These are phyloP conservation scores for Homarus americanus DNA, from an alignment of 1,140 invertebrate genomes.

Conservation along the genomic window DNA sequence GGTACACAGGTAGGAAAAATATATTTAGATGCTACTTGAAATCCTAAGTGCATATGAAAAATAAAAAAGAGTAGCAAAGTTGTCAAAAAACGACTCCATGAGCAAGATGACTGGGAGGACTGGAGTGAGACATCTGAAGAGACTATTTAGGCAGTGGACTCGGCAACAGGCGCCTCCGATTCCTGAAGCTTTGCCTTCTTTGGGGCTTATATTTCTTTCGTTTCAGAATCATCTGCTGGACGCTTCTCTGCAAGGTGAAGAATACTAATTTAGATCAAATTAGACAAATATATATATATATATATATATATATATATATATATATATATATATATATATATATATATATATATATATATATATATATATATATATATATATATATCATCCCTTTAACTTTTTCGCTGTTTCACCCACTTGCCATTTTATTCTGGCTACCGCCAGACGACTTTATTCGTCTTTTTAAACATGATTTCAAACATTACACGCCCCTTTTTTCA, in stretches of 20 bases:
- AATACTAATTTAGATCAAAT: no score
- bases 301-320: no score
- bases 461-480: no score
- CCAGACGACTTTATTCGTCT: no score
- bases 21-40: not conserved
- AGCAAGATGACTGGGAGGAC: constrained; percentile 3
- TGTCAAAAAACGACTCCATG: constrained; percentile 14
- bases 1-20: constrained; percentile 39
- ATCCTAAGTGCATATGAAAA: constrained; percentile 10
- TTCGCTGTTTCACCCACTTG: no score
- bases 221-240: constrained; percentile 45
- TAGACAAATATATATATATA: no score
- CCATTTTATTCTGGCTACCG: no score
- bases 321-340: no score
- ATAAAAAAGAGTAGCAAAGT: constrained; percentile 33
- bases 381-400: no score
- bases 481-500: no score
- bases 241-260: constrained; percentile 44
- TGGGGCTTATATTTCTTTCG: constrained; percentile 18
- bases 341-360: no score
- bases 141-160: constrained; percentile 41
- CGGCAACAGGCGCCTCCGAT: constrained; percentile 30
- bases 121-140: not conserved
- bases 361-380: no score
- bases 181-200: constrained; percentile 60